Evolutionary conservation across 1,140 invertebrate species (phyloP).

Genomic region (Trypoxylus dichotomus): DNA sequence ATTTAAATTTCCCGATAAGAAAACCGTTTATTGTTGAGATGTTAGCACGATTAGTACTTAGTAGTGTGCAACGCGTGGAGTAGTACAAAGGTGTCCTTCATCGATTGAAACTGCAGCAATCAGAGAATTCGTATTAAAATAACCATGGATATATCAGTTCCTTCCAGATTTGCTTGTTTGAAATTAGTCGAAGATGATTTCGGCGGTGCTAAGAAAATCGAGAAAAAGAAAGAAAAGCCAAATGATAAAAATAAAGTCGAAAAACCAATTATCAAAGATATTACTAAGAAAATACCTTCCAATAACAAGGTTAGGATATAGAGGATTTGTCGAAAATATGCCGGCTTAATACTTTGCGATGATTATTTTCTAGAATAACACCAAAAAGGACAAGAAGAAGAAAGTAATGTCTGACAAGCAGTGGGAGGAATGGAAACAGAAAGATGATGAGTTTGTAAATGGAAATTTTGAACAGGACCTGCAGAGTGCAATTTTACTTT

Average conservation of each 20-base stretch:
- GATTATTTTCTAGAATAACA: conserved; percentile 22
- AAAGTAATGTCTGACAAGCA: conserved; percentile 53
- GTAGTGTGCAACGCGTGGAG: too few species aligned
- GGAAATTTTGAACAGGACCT: conserved; percentile 67
- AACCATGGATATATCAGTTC: conserved; percentile 56
- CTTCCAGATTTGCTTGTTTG: conserved; percentile 64
- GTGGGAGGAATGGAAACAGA: conserved; percentile 65
- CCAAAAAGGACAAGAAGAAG: conserved; percentile 55
- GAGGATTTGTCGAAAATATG: not conserved
- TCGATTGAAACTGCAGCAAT: not conserved
- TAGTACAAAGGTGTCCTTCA: not conserved
- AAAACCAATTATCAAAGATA: not conserved
- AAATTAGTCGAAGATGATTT: conserved; percentile 64
- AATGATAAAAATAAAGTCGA: conserved; percentile 32
- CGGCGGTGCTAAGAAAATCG: conserved; percentile 46
- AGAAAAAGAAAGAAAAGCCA: conserved; percentile 47
- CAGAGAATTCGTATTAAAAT: not conserved
- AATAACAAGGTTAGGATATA: conserved; percentile 33
- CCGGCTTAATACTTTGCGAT: not conserved
- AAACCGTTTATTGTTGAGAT: not conserved
- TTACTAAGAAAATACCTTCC: conserved; percentile 29
- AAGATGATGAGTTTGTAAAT: conserved; percentile 63
- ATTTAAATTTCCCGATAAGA: too few species aligned
- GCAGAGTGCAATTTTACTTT: conserved; percentile 67
- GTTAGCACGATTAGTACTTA: not conserved